Evolutionary conservation across 2,888 invertebrate genomes (phyloP), one percentile per base, ranked within the genome.

Genomic region (Stenoptilia bipunctidactyla): DNA sequence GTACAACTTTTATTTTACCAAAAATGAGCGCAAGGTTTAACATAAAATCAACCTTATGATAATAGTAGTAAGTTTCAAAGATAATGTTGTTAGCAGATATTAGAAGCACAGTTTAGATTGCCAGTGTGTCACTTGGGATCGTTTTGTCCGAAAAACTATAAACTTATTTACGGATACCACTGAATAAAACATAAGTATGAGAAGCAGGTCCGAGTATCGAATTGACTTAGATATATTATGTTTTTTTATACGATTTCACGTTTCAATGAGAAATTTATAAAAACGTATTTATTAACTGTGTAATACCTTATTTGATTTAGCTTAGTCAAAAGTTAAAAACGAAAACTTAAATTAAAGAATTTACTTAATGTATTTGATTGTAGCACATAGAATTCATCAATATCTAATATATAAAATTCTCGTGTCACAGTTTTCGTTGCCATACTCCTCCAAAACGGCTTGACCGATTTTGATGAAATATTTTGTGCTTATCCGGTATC

Each of bases 121-220:
- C 76, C 72, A 73, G 63, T 79, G 63, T 79, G 82, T 73, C 73
- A 64, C 73, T 61, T 64, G 82, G 80, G 82, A 82, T 59, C 65
- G 64, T 80, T 82, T 80, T 77, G 80, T 80, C 73, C 79, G 73
- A 79, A 75, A 68, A 63, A 34, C 30, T 30, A 30, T 68, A 62
- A 73, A 77, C 75, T 77, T 82, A 75, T 80, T 82, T 80, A 76
- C 67, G 66, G 64, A 61, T 58, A 52, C 51, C 52, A 61, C 65
- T 73, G 72, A 72, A 73, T 74, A 73, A 73, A 70, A 73, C 75
- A 82, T 82, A 65, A 69, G 61, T 47, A 49, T 51, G 65, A 68
- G 63, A 60, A 62, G 60, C 55, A 62, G 61, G 59, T 60, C 58
- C 51, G 57, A 54, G 58, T 65, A 70, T 69, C 66, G 65, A 67